Evolutionary conservation across 2,888 invertebrate species (phyloP), one percentile per base, ranked within the genome.

Genomic region (Clistopyga incitator): DNA sequence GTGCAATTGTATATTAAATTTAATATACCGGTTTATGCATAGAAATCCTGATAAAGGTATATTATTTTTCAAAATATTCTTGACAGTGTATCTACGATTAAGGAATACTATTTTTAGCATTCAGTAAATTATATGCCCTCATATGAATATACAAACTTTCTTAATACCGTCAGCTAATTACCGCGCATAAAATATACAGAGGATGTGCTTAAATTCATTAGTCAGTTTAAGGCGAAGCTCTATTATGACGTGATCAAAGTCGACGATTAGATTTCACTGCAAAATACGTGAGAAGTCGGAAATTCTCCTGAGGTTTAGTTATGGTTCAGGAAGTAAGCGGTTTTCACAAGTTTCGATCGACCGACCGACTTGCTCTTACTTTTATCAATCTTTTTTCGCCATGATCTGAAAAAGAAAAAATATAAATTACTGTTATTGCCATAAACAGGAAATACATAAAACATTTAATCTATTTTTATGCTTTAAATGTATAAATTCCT

Each of bases 251-350:
- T 15, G 68, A 54, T 71, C 54, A 25, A 56, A 45, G 64, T n/a
- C 65, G 18, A 52, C 45, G 70, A 74, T 75, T 70, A 18, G 18
- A 70, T 75, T 82, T 70, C 74, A 45, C 6, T 20, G 52, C 61
- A 25, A 70, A 70, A 56, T 42, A 76, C 56, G 23, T 34, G 38
- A 18, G 13, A 68, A 42, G 29, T 38, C 3, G 47, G 25, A 34
- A 52, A 13, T 15, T n/a, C 11, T 34, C 50, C 25, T 38, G n/a
- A 15, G 23, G 34, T 20, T 74, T 59, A 42, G 25, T 67, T 56
- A 42, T 42, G 50, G 64, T 71, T 50, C 34, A 34, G 50, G 64
- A 77, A 81, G 67, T 67, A 68, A 74, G 6, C 18, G 74, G 54
- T 70, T 64, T 81, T 70, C 75, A 42, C 1, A n/a, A 65, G 72